Base-by-base conservation (phyloP, 2,797 vertebrate species). In the Thalassophryne amazonica region DNA sequence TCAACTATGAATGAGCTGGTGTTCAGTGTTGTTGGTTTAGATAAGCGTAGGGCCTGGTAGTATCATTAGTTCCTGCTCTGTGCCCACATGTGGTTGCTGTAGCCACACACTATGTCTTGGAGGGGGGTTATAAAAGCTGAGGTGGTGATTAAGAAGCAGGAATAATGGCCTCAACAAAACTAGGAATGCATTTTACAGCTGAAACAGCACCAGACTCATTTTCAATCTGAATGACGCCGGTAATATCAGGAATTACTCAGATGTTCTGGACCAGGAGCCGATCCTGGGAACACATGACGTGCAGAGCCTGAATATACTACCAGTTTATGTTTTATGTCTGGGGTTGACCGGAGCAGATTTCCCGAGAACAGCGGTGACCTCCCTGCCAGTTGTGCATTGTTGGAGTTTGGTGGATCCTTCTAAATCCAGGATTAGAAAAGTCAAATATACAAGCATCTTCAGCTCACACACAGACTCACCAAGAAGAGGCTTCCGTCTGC, bases 111-210 rank as follows among this genome's bases (percentile, higher is more conserved):
- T 81, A 46, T 80, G 83, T 78, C 78, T 83, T 69, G 60, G 59
- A n/a, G n/a, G 66, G 77, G 86, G 83, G 88, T 88, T 88, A 87
- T 90, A 90, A 89, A 91, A 89, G 80, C 79, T 41, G 68, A 85
- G 84, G 82, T 83, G 87, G 87, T 89, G 86, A 89, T 91, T 90
- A 91, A 87, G 85, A 86, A 83, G 73, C 81, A 88, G 83, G 79
- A 91, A 91, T 90, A 90, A 91, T 86, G 83, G 88, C 85, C 85
- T 84, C 84, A 81, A 89, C 86, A 88, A 90, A 91, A 86, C 78
- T 74, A 86, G 87, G 89, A 91, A 91, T 90, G 87, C 58, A 41
- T 86, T 88, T 89, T 88, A 90, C 86, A 74, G 59, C 66, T 75
- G 80, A 69, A 73, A 54, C 47, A 45, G 78, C 73, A 81, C 76